Base-by-base conservation (phyloP, 2,888 invertebrate genomes). In the Drosophila phalerata region DNA sequence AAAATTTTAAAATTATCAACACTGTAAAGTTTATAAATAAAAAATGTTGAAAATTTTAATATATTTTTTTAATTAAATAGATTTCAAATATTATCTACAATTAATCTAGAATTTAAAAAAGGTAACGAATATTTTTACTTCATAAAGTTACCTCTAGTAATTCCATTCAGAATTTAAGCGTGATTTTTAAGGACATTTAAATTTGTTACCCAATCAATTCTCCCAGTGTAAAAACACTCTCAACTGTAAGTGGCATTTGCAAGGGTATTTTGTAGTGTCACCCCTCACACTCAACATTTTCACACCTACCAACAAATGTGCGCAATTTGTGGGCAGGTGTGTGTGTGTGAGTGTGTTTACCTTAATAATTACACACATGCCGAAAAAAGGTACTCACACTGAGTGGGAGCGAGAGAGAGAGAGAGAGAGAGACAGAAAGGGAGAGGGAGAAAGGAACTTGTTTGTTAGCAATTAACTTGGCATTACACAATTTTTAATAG, bases 381-480 rank as follows among this genome's bases (percentile, higher is more conserved):
- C 62, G 43, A 73, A 73, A 69, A 69, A 57, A 60, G 42, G 47
- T 49, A 66, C 38, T 45, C 45, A 32, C 53, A 30, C 34, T 11
- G 32, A 45, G 13, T 30, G 30, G 10, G 19, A 34, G 25, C 2
- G 40, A 17, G 32, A 30, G 45, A 42, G 17, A 32, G 17, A 10
- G 22, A 22, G 30, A 1, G 32, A 40, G 25, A 37, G 34, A 42
- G 42, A 28, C 5, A 5, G 30, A 32, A 38, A 37, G 13, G 32
- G 17, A n/a, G 22, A 30, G 5, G 30, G 17, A 22, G 15, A 28
- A 19, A 25, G 52, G 42, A 52, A 45, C 82, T 85, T 82, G 85
- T 85, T 84, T 86, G 87, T 86, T 77, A 61, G 85, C 85, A 85
- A 88, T 85, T 85, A 85, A 79, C 77, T 65, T 79, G 75, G 77